Percentiles rank a stretch among this genome's conserved stretches.
Conservation (phyloP, 1,140 invertebrate species). For the Ganaspis sp. region DNA sequence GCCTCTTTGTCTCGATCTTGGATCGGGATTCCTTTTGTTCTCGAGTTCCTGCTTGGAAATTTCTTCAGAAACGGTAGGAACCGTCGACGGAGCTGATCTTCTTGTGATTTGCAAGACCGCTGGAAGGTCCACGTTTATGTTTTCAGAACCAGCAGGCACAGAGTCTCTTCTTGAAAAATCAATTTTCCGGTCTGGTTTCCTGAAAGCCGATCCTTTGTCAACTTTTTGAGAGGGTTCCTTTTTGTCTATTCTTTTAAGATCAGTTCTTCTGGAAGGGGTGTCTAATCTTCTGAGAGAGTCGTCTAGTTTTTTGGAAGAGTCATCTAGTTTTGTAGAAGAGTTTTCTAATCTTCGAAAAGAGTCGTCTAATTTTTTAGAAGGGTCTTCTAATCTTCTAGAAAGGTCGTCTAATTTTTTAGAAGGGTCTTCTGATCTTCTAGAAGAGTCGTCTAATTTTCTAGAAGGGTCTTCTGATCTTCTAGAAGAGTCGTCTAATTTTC, state of each 20-base stretch:
- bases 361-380: slow-evolving; percentile 5
- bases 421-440: slow-evolving; percentile 22
- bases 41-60: not conserved
- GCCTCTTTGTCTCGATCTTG: not conserved
- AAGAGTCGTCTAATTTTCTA: slow-evolving; percentile 31
- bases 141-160: not conserved
- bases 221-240: too few species aligned
- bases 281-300: too few species aligned
- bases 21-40: not conserved
- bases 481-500: slow-evolving; percentile 31
- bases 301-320: too few species aligned
- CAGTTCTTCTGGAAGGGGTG: not conserved
- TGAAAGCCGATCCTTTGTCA: too few species aligned
- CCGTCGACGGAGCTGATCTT: not conserved
- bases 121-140: not conserved
- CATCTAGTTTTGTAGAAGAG: not conserved
- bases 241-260: too few species aligned
- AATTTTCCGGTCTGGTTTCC: too few species aligned
- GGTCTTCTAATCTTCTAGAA: slow-evolving; percentile 33
- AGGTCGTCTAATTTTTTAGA: slow-evolving; percentile 43
- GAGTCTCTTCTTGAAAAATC: not conserved
- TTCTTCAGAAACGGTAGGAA: slow-evolving; percentile 15
- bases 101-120: not conserved
- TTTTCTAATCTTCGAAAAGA: not conserved
- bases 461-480: slow-evolving; percentile 29